phyloP scores from a whole-genome alignment of 2,797 vertebrate genomes.

The Siniperca undulata region DNA sequence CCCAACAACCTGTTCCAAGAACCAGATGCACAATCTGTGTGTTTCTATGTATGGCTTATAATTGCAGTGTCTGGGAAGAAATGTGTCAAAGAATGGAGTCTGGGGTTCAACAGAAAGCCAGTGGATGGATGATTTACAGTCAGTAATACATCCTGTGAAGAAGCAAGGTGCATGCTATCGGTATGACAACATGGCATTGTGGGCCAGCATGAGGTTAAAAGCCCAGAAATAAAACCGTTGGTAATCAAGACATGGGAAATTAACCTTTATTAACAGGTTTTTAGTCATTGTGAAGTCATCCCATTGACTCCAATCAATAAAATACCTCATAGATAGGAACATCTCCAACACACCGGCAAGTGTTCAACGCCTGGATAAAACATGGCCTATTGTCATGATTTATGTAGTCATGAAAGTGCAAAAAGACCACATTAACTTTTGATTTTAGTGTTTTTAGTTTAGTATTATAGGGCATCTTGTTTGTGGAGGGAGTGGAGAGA shows the following conservation, averaged over 20 bases:
- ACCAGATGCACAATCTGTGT: background rate
- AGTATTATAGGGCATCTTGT: background rate
- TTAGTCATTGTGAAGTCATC: slow-evolving; percentile 37
- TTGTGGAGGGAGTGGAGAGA: background rate
- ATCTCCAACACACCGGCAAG: background rate
- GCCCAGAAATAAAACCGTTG: slow-evolving; percentile 18
- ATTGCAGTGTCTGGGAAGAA: slow-evolving; percentile 13
- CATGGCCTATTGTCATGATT: background rate
- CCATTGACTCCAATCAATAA: slow-evolving; percentile 11
- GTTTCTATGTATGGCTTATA: slow-evolving; percentile 16
- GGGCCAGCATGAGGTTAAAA: slow-evolving; percentile 19
- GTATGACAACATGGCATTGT: slow-evolving; percentile 30
- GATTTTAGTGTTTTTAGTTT: background rate
- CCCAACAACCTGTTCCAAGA: slow-evolving; percentile 8
- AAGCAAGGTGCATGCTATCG: slow-evolving; percentile 27
- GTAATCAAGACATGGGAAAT: slow-evolving; percentile 14
- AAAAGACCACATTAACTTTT: background rate
- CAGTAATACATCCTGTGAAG: slow-evolving; percentile 5
- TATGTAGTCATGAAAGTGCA: slow-evolving; percentile 12
- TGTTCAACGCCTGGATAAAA: slow-evolving; percentile 12
- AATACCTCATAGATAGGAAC: background rate
- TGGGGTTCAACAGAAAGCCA: slow-evolving; percentile 19
- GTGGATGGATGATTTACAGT: slow-evolving; percentile 22
- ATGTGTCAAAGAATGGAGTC: slow-evolving; percentile 15
- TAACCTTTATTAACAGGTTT: slow-evolving; percentile 33